Evolutionary conservation across 2,113 vertebrate genomes (phyloP).

Genomic region (Rhineura floridana): DNA sequence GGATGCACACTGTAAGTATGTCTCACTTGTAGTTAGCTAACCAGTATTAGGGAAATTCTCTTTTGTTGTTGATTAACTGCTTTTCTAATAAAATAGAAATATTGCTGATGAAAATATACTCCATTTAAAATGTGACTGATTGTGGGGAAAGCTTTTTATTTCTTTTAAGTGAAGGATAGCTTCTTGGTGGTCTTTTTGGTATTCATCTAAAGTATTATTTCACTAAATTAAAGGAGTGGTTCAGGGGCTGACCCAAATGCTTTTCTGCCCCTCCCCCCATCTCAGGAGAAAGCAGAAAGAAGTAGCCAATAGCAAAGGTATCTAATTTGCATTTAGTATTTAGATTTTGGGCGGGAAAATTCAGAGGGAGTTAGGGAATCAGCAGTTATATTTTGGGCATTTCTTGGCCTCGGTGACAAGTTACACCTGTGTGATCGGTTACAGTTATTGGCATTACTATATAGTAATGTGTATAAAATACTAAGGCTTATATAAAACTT

Average conservation of each 20-base stretch:
- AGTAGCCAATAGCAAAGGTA: neutral
- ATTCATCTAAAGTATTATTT: no score
- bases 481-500: neutral
- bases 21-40: neutral
- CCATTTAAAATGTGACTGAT: neutral
- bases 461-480: neutral
- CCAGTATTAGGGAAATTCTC: neutral
- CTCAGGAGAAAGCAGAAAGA: neutral
- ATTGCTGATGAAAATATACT: neutral
- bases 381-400: neutral
- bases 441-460: neutral
- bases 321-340: neutral
- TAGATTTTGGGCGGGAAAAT: neutral
- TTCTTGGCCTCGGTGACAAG: neutral
- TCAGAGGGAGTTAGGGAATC: neutral
- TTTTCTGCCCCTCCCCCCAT: neutral
- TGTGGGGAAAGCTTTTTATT: neutral
- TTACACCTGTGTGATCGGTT: neutral
- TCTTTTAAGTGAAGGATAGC: neutral
- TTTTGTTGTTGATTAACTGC: neutral
- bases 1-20: slow-evolving; percentile 95
- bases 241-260: no score
- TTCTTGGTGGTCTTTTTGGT: neutral
- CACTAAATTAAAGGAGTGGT: no score
- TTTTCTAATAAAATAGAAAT: neutral